These are phyloP conservation scores for Emys orbicularis DNA, from an alignment of 2,797 vertebrate species.

Conservation along the genomic window DNA sequence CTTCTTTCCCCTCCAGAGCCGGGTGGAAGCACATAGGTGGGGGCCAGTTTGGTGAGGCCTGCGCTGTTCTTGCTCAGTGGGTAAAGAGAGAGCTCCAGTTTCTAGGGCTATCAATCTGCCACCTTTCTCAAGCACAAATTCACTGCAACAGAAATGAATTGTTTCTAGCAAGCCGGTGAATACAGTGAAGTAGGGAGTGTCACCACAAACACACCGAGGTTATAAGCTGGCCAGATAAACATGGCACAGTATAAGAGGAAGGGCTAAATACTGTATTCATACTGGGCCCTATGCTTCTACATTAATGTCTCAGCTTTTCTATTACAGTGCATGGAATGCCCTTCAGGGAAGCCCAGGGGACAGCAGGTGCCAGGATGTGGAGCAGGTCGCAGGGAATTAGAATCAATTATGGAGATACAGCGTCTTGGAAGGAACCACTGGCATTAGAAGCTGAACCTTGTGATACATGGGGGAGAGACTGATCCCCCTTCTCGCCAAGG, in stretches of 20 bases:
- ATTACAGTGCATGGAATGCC: background rate
- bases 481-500: background rate
- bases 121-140: background rate
- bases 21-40: too few relatives aligned
- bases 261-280: background rate
- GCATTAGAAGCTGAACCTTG: background rate
- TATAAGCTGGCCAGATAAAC: background rate
- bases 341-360: background rate
- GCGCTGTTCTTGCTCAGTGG: background rate
- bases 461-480: background rate
- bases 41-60: background rate
- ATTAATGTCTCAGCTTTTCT: background rate
- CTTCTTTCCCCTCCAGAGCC: background rate
- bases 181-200: background rate
- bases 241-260: background rate
- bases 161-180: background rate
- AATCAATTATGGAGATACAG: background rate
- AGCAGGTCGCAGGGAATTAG: background rate
- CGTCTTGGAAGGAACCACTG: background rate
- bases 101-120: background rate
- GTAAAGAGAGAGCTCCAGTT: background rate
- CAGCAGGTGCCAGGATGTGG: background rate
- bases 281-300: background rate
- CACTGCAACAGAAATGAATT: too few relatives aligned
- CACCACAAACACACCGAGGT: background rate